Evolutionary conservation across 1,140 invertebrate genomes (phyloP).

Genomic region (Apis cerana): DNA sequence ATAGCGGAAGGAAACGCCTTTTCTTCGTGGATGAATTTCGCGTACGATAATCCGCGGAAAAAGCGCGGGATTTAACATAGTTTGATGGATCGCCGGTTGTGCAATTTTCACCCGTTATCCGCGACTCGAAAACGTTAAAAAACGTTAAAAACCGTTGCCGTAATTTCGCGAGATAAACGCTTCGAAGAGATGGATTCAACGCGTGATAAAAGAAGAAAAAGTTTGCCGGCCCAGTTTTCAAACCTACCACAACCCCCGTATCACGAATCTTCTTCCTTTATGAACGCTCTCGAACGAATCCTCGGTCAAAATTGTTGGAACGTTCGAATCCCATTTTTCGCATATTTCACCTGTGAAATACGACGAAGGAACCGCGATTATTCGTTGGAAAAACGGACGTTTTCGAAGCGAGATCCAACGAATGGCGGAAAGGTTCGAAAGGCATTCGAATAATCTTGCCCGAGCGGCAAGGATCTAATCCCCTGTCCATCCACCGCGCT

Average conservation of each 20-base stretch:
- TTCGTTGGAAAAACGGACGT: not conserved
- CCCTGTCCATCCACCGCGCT: not conserved
- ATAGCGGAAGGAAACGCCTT: not conserved
- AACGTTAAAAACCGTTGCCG: not conserved
- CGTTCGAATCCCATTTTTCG: not conserved
- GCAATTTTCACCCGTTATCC: not conserved
- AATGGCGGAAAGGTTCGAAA: not conserved
- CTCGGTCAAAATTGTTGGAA: too few species aligned
- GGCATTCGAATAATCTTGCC: not conserved
- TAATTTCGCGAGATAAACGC: not conserved
- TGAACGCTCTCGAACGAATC: constrained; percentile 7
- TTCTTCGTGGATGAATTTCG: not conserved
- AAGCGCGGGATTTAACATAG: too few species aligned
- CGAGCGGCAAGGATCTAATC: not conserved
- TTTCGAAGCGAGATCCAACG: not conserved
- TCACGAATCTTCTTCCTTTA: constrained; percentile 17
- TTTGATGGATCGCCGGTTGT: not conserved
- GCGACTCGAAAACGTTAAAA: not conserved
- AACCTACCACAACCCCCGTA: too few species aligned
- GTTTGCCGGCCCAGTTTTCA: not conserved
- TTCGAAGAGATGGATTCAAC: not conserved
- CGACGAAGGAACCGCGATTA: not conserved
- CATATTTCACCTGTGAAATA: not conserved
- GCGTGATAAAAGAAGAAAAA: not conserved
- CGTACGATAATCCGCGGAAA: too few species aligned